phyloP scores from a whole-genome alignment of 2,113 vertebrate genomes.

The Neofelis nebulosa region DNA sequence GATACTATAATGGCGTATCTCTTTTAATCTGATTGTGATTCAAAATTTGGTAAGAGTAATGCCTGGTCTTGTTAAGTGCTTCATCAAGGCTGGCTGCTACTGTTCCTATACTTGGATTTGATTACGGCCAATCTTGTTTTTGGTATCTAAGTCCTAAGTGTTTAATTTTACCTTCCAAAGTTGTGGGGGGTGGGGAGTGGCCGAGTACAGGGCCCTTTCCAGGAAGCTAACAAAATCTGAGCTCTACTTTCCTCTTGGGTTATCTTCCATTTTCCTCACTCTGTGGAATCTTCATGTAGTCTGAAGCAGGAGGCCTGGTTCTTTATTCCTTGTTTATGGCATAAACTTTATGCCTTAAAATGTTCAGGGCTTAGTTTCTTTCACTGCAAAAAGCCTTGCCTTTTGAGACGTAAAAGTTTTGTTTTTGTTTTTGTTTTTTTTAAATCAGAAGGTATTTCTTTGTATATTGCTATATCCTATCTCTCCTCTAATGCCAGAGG shows the following conservation, averaged over 20 bases:
- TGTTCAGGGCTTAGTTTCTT: constrained; percentile 1
- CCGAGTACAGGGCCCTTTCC: not conserved
- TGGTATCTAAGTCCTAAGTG: not conserved
- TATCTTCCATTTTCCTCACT: not conserved
- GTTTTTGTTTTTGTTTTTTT: not conserved
- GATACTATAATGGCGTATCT: not conserved
- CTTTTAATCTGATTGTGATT: not conserved
- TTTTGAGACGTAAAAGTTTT: constrained; percentile 33
- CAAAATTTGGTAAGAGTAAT: constrained; percentile 42
- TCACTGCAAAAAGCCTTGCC: not conserved
- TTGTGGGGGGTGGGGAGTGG: not conserved
- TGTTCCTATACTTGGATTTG: not conserved
- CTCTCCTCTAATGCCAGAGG: not conserved
- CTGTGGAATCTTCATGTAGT: not conserved
- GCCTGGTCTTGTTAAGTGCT: not conserved
- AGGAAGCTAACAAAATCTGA: not conserved
- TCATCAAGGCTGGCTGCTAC: not conserved
- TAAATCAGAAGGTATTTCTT: constrained; percentile 25
- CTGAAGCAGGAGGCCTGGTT: not conserved
- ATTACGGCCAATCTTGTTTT: not conserved
- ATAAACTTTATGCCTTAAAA: constrained; percentile 48
- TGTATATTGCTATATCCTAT: not conserved
- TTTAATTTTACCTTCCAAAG: constrained; percentile 52
- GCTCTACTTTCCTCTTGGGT: constrained; percentile 31
- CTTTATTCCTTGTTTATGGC: constrained; percentile 63